Evolutionary conservation across 1,140 invertebrate genomes (phyloP).

Genomic region (Neoseiulus cucumeris): DNA sequence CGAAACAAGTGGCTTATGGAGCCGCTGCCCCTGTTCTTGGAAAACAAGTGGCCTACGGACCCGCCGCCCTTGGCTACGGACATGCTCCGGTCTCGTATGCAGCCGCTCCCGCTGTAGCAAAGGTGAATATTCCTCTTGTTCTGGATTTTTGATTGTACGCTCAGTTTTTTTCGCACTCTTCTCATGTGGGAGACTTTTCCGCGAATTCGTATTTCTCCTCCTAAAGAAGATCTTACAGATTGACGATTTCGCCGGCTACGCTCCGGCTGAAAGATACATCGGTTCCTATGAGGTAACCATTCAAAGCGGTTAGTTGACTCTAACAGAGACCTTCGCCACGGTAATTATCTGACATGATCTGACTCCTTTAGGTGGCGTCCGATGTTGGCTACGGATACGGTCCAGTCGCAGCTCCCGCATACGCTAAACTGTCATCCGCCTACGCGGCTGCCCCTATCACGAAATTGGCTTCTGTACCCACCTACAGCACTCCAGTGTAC

Average conservation of each 20-base stretch:
- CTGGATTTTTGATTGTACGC: too few relatives aligned
- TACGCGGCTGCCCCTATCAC: not conserved
- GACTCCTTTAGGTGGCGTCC: not conserved
- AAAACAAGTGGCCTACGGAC: not conserved
- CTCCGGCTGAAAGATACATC: not conserved
- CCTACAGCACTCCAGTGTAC: not conserved
- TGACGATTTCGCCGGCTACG: not conserved
- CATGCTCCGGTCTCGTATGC: not conserved
- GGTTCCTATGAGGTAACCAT: not conserved
- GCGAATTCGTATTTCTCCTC: too few relatives aligned
- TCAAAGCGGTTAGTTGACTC: not conserved
- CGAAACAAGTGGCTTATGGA: too few relatives aligned
- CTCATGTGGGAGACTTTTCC: too few relatives aligned
- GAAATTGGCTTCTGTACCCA: not conserved
- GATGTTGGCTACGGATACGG: not conserved
- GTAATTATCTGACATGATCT: too few relatives aligned
- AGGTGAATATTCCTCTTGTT: not conserved
- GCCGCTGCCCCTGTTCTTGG: not conserved
- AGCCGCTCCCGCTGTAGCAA: not conserved
- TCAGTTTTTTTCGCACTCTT: too few relatives aligned
- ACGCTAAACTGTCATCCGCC: not conserved
- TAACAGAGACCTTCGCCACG: not conserved
- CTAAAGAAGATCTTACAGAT: not conserved
- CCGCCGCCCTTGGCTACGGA: not conserved
- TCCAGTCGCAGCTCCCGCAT: not conserved